Evolutionary conservation across 2,888 invertebrate species (phyloP), one percentile per base, ranked within the genome.

Genomic region (Willowsia nigromaculata): DNA sequence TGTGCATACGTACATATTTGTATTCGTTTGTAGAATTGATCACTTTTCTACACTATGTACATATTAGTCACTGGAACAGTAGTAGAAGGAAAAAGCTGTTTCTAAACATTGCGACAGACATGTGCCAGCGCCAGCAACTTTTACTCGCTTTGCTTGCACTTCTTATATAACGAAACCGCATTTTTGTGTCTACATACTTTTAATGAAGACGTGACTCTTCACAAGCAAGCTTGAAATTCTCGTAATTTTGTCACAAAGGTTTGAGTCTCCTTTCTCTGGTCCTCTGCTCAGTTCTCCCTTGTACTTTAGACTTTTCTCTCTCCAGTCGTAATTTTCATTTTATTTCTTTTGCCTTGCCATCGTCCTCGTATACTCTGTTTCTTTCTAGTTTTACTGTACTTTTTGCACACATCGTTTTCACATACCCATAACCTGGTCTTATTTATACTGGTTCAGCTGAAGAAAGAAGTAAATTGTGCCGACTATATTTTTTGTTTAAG

Each of bases 191-290:
- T 53, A 30, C 53, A 43, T 43, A 37, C 78, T 78, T 53, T 50
- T 80, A 80, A 80, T 80, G 80, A 80, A 80, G 80, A 80, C 80
- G 80, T 80, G 80, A 56, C 59, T 80, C 37, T 80, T 80, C 80
- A 59, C 59, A 40, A 71, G n/a, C 3, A n/a, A 65, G 30, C 47
- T 76, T 76, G 50, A 50, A n/a, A 50, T 76, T 50, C 50, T 76
- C 53, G 76, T 76, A 76, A 76, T 76, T 76, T 76, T 76, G 76
- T 76, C 76, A 76, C 47, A 47, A 27, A 53, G 27, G 47, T 30
- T 71, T n/a, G n/a, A n/a, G n/a, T n/a, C n/a, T n/a, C n/a, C 0
- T 76, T 53, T 71, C 71, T 71, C 43, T 22, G 33, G 33, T 65
- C 18, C 37, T 71, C 71, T 43, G 43, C 71, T 43, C 71, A 43